Percentiles rank a stretch among this genome's conserved stretches.
phyloP scores from a whole-genome alignment of 2,113 vertebrate genomes.

The Rhodinocichla rosea region DNA sequence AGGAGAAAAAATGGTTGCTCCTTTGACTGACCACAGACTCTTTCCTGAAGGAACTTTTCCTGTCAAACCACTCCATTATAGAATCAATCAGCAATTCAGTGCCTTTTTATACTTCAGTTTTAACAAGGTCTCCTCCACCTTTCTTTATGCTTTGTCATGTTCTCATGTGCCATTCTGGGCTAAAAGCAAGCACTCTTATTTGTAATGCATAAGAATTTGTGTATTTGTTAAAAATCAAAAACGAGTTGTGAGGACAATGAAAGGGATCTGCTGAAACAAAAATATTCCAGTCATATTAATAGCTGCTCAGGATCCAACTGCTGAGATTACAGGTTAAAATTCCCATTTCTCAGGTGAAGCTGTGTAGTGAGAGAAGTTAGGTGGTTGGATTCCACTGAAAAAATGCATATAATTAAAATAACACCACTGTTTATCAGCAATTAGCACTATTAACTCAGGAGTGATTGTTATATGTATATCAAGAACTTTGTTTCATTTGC shows the following conservation, averaged over 20 bases:
- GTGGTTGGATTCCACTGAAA: background rate
- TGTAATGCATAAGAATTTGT: background rate
- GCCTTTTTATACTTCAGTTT: background rate
- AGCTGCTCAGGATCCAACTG: background rate
- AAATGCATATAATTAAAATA: background rate
- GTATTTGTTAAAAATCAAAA: slow-evolving; percentile 2
- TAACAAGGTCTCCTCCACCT: background rate
- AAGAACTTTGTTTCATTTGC: background rate
- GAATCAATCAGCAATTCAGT: background rate
- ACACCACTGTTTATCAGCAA: background rate
- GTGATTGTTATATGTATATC: rapidly evolving
- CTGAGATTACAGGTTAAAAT: background rate
- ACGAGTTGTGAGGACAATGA: background rate
- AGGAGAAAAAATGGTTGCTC: background rate
- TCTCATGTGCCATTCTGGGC: background rate
- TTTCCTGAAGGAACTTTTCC: background rate
- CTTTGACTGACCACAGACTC: background rate
- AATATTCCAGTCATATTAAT: background rate
- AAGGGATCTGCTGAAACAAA: background rate
- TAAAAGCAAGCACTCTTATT: background rate
- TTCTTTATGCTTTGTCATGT: background rate
- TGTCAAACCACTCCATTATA: background rate
- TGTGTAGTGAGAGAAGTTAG: background rate
- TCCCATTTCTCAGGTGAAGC: background rate
- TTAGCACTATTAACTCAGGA: background rate